Evolutionary conservation across 2,797 vertebrate genomes (phyloP), one percentile per base, ranked within the genome.

Genomic region (Bradypodion pumilum): DNA sequence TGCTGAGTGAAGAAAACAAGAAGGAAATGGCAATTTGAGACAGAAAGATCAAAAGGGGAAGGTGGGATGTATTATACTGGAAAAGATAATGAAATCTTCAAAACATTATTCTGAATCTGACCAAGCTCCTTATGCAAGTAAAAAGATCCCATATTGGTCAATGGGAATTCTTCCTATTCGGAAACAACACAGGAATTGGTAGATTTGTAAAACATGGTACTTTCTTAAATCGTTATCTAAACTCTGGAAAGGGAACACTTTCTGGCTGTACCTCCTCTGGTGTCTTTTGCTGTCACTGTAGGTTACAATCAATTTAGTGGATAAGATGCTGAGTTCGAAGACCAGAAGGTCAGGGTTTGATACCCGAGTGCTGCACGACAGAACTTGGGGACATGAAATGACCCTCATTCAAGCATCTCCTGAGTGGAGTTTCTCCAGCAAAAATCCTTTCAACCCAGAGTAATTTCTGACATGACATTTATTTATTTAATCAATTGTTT

Each of bases 111-210:
- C 46, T 80, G 46, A 69, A 66, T 56, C 35, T 74, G 46, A 80
- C 65, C 35, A 85, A 56, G 75, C 35, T 35, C 40, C 37, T 86
- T 85, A 78, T 56, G 75, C 46, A 44, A 40, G 76, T 21, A n/a
- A 78, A 89, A 89, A 82, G n/a, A 52, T 63, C 16, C 74, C 52
- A 74, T 7, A 79, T 81, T 85, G 79, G 81, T 32, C 29, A 29
- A 0, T 4, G 37, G 35, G 59, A 16, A 62, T 32, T 0, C 56
- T 63, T 84, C 84, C 77, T 81, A 63, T 32, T 32, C 21, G 66
- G 44, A 19, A 59, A 37, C 44, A 79, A 66, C 5, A 77, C 40
- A 60, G n/a, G 15, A 80, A 84, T 52, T 16, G 29, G 4, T 49
- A 13, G 63, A 25, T 40, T 52, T 6, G 12, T 44, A 52, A 62